Conservation (phyloP, 2,888 invertebrate genomes). For the Amiota minor region DNA sequence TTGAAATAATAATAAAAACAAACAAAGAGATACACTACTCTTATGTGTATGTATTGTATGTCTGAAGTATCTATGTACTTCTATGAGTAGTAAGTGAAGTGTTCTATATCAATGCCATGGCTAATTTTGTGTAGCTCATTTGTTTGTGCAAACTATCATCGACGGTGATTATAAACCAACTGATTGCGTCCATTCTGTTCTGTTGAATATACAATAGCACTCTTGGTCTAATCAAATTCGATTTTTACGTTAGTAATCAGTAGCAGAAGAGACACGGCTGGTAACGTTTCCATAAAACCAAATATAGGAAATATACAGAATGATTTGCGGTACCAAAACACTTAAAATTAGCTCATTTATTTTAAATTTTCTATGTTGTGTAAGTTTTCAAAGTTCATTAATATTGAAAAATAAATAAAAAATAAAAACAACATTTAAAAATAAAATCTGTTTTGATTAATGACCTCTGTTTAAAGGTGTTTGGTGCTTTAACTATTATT, state of each 20-base stretch:
- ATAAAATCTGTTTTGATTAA: not conserved
- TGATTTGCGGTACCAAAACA: constrained; percentile 61
- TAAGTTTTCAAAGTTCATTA: constrained; percentile 47
- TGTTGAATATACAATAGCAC: not conserved
- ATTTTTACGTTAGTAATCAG: constrained; percentile 4
- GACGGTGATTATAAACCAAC: no score
- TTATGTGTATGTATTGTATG: no score
- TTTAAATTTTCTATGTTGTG: constrained; percentile 66
- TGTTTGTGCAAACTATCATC: no score
- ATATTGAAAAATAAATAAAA: not conserved
- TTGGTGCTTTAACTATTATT: constrained; percentile 56
- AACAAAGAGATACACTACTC: no score
- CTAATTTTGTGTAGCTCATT: no score
- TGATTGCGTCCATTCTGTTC: no score
- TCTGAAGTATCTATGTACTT: no score
- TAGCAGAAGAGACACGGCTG: not conserved
- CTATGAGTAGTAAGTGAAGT: no score
- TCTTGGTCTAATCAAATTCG: constrained; percentile 1
- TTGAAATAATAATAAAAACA: no score
- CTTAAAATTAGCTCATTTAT: constrained; percentile 62
- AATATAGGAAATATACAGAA: constrained; percentile 37
- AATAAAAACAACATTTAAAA: not conserved
- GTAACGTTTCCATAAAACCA: not conserved
- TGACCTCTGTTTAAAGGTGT: constrained; percentile 46
- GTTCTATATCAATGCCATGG: no score